Conservation (phyloP, 2,797 vertebrate genomes). For the Girardinus metallicus region DNA sequence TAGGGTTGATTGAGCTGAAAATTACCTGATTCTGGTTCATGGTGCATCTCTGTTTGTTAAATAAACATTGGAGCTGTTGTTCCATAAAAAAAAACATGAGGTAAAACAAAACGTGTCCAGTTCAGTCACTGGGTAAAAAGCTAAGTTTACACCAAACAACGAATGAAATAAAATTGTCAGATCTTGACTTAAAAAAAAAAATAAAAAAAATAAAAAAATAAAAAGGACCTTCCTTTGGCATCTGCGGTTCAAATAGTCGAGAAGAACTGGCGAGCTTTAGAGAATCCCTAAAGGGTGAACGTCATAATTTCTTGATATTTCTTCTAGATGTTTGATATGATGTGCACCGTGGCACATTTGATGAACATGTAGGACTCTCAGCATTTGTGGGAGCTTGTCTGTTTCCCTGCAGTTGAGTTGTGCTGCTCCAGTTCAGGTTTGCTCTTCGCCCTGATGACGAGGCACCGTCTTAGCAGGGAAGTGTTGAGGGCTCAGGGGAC, state of each 20-base stretch:
- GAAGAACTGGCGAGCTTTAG: slow-evolving; percentile 13
- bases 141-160: background rate
- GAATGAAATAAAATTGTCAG: slow-evolving; percentile 34
- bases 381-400: slow-evolving; percentile 25
- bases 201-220: slow-evolving; percentile 34
- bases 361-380: slow-evolving; percentile 20
- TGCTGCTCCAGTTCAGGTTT: slow-evolving; percentile 37
- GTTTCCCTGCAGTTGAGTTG: slow-evolving; percentile 29
- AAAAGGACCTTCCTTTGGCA: slow-evolving; percentile 74
- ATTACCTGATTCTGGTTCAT: background rate
- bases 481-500: slow-evolving; percentile 27
- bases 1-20: background rate
- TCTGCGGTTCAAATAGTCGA: slow-evolving; percentile 47
- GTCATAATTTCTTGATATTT: slow-evolving; percentile 41
- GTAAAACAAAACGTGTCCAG: slow-evolving; percentile 15
- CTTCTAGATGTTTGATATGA: slow-evolving; percentile 18
- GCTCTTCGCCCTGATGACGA: slow-evolving; percentile 27
- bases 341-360: slow-evolving; percentile 19
- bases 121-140: slow-evolving; percentile 45
- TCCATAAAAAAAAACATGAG: slow-evolving; percentile 19
- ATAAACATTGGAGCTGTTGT: slow-evolving; percentile 21
- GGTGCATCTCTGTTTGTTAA: background rate
- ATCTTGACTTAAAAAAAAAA: slow-evolving; percentile 30
- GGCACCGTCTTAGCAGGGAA: slow-evolving; percentile 17
- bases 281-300: slow-evolving; percentile 46